Conservation (phyloP, 2,797 vertebrate genomes). For the Esox masquinongy region DNA sequence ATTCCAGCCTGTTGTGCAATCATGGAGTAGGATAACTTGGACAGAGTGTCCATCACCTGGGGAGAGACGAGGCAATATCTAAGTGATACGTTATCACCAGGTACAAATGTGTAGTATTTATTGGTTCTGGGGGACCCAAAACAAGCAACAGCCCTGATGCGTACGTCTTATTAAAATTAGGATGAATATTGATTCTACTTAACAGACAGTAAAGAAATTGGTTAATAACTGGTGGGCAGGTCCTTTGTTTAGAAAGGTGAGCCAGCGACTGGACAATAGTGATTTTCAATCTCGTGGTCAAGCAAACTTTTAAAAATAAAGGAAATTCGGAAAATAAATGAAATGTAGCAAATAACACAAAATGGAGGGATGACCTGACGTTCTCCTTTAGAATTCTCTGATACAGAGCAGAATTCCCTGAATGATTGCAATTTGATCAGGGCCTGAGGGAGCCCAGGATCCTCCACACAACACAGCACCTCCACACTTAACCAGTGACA, state of each 20-base stretch:
- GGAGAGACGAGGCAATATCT: slow-evolving; percentile 14
- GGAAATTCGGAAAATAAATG: too few species aligned
- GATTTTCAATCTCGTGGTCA: too few species aligned
- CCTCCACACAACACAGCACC: too few species aligned
- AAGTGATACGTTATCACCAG: neutral
- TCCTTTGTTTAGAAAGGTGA: neutral
- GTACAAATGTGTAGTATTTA: neutral
- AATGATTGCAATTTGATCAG: too few species aligned
- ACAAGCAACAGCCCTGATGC: neutral
- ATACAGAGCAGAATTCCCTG: too few species aligned
- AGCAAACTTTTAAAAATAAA: too few species aligned
- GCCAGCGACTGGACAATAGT: too few species aligned
- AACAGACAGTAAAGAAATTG: neutral
- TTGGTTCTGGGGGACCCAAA: neutral
- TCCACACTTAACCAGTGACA: too few species aligned
- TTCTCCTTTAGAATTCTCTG: too few species aligned
- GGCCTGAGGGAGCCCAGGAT: too few species aligned
- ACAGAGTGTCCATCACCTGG: slow-evolving; percentile 91
- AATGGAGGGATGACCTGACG: too few species aligned
- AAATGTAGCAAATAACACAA: too few species aligned
- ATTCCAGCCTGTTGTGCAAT: slow-evolving; percentile 82
- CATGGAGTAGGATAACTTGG: slow-evolving; percentile 83
- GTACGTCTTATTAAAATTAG: neutral
- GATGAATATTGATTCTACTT: slow-evolving; percentile 11
- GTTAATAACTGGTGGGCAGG: neutral